Conservation (phyloP, 2,113 vertebrate species). For the Calyptommatus sinebrachiatus region DNA sequence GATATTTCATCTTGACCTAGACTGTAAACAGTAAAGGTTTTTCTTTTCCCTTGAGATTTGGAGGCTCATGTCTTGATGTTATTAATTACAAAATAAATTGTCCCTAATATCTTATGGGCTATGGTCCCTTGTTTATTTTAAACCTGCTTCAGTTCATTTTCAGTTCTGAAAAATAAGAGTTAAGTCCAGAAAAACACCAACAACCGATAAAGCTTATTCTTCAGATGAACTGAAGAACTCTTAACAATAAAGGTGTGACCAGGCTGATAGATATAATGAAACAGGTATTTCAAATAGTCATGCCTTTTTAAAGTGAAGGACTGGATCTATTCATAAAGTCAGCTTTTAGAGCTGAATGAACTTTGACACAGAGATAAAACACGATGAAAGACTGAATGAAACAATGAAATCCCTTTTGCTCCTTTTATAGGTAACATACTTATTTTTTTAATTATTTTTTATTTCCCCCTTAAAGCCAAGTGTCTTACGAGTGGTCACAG, state of each 20-base stretch:
- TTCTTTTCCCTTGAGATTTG: not conserved
- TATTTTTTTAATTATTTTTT: no score
- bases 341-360: not conserved
- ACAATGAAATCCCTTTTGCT: not conserved
- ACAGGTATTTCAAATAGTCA: not conserved
- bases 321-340: not conserved
- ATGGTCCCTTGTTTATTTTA: no score
- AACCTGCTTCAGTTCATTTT: no score
- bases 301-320: not conserved
- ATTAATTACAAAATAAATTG: not conserved
- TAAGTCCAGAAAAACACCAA: no score
- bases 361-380: not conserved
- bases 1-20: not conserved
- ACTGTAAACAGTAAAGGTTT: not conserved
- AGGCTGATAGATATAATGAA: not conserved
- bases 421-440: slow-evolving; percentile 46
- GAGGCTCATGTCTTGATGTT: not conserved
- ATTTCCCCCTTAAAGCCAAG: no score
- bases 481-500: no score
- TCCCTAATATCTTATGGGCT: no score
- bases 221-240: no score
- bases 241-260: no score
- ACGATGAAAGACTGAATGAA: slow-evolving; percentile 26
- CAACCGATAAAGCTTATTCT: no score
- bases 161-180: no score